Base-by-base conservation (phyloP, 2,888 invertebrate genomes). In the Phoronis australis region DNA sequence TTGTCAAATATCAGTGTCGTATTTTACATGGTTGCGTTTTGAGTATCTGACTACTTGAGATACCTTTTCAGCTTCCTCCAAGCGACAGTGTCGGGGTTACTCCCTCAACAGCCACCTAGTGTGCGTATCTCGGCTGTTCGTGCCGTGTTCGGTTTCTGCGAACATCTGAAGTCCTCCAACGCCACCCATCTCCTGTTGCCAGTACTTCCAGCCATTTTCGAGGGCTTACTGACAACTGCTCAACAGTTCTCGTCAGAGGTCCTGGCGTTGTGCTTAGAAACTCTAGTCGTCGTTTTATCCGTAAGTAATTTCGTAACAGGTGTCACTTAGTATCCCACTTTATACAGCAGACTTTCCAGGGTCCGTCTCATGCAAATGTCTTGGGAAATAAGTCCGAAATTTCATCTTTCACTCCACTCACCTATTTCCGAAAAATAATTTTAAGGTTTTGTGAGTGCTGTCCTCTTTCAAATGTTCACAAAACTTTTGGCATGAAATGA, bases 91-190 rank as follows among this genome's bases (percentile, higher is more conserved):
- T 78, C 78, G 43, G 82, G 82, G 0, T 70, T 83, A 23, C 79
- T 80, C 48, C 78, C 77, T 38, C 78, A 76, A 45, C 82, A 82
- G 55, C 78, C 79, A 0, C 70, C 80, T 31, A 79, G 80, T 54
- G 79, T 83, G 24, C 72, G 81, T 38, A 80, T 83, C 42, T 81
- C 80, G n/a, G 81, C 82, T 2, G 79, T 81, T 4, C 65, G 79
- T 52, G 73, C 79, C n/a, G 71, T 78, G 22, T 75, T 75, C 61
- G 81, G 80, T 52, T 82, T 82, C 66, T 81, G 82, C 60, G 77
- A 80, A 45, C 80, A 82, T 52, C 75, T 83, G 48, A 80, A 80
- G 55, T 68, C 72, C 4, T 73, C 78, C 1, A 76, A 78, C 12
- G 72, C 70, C 41, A 78, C 79, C n/a, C 75, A 78, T 38, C 51